Percentiles rank a stretch among this genome's conserved stretches.
Evolutionary conservation across 1,140 invertebrate genomes (phyloP).

Genomic region (Cydia strobilella): DNA sequence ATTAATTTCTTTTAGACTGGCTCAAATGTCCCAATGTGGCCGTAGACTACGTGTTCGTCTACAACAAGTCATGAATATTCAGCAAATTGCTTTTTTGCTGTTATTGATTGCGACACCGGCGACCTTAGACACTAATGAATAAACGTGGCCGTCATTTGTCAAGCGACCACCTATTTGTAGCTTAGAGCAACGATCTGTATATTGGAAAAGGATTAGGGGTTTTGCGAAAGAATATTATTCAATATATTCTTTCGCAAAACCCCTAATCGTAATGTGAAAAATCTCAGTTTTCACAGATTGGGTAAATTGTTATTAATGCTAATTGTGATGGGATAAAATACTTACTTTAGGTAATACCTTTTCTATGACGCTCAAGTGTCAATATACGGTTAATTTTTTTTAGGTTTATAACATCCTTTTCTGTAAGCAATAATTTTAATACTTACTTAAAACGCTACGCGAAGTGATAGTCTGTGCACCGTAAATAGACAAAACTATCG

Average conservation of each 20-base stretch:
- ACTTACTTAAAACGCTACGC: not conserved
- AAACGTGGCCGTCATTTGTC: slow-evolving; percentile 26
- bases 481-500: slow-evolving; percentile 27
- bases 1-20: not conserved
- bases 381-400: too few species aligned
- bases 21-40: not conserved
- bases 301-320: too few species aligned
- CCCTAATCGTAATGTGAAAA: too few species aligned
- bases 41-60: not conserved
- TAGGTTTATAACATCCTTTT: too few species aligned
- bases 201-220: not conserved
- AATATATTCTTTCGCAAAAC: too few species aligned
- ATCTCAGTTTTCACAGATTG: too few species aligned
- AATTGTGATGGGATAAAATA: too few species aligned
- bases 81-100: slow-evolving; percentile 2
- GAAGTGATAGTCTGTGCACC: not conserved
- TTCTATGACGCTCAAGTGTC: too few species aligned
- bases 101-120: slow-evolving; percentile 16
- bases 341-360: too few species aligned
- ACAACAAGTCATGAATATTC: slow-evolving; percentile 14
- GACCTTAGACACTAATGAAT: slow-evolving; percentile 31
- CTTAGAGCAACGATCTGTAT: not conserved
- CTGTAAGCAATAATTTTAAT: not conserved
- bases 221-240: too few species aligned
- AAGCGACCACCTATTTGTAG: slow-evolving; percentile 1